Base-by-base conservation (phyloP, 2,888 invertebrate genomes). In the Agrypnus murinus region DNA sequence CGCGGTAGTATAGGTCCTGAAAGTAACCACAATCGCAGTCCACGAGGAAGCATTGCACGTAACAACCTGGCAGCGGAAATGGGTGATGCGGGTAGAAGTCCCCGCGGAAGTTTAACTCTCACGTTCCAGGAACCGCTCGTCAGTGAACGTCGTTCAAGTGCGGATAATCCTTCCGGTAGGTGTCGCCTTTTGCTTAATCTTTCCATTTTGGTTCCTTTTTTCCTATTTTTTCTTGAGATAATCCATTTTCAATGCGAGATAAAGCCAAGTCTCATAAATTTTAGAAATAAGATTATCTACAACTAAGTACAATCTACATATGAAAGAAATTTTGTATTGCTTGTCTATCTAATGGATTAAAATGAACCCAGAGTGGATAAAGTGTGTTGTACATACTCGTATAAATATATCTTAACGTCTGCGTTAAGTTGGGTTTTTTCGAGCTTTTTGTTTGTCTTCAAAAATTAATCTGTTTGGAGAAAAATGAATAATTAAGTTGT, bases 101-200 rank as follows among this genome's bases (percentile, higher is more conserved):
- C 90, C 0, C 85, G 90, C 70, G 90, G 90, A 36, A 90, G 90
- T 78, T 79, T 90, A 60, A 90, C 90, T 0, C 81, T 90, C 67
- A 90, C 90, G 0, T 90, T 90, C 78, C 90, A 90, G 83, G 90
- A 90, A 74, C 90, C 90, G 10, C 87, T 88, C 0, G 86, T 88
- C 0, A 86, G 85, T 71, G 88, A 89, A 77, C 86, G 90, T 75
- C 85, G 90, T 73, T 86, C 89, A 0, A 90, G 90, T 74, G 90
- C 90, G 74, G 90, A 90, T 74, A 90, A 89, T 76, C 82, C 86
- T 65, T 85, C 87, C 75, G 86, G 89, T 89, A 83, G 85, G 75
- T 76, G 62, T 36, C 36, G 8, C 40, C 25, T 45, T 6, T 14
- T 46, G 32, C 14, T 55, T 55, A 36, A 55, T 55, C 17, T 36